Evolutionary conservation across 2,888 invertebrate genomes (phyloP), one percentile per base, ranked within the genome.

Genomic region (Watsonalla cultraria): DNA sequence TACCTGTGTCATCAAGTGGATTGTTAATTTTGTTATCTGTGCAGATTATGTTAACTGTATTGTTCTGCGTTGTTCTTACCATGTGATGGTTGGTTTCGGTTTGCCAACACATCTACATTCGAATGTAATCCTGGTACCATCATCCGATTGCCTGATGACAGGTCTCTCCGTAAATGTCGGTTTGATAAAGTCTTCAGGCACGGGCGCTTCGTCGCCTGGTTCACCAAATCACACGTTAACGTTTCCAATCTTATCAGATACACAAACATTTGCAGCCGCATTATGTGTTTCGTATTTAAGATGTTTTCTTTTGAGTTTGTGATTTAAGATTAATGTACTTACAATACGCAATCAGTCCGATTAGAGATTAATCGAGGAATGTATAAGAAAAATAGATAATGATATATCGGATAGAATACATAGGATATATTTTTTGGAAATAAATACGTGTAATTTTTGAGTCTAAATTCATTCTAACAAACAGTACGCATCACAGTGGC

Each of bases 101-200:
- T 98, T 98, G 82, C 98, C 98, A 84, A 97, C 98, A 89, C 99
- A 96, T 92, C 98, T 94, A 92, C 98, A 99, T 92, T 98, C 98
- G 92, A 99, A 98, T 76, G 96, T 95, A 80, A 99, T 97, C 92
- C 95, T 97, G 86, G 95, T 95, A 79, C 98, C 98, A 92, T 98
- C 98, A 78, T 98, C 97, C 79, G 97, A 96, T 92, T 99, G 99
- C 92, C 97, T 95, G 90, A 99, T 98, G 84, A 97, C 94, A 62
- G 99, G 99, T 91, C 98, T 95, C 94, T 98, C 98, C 81, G 98
- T 98, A 92, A 99, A 99, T 72, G 98, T 97, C 72, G 99, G 99
- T 92, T 97, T 98, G 91, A 97, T 96, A 87, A 95, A 97, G 90
- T 97, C 96, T 78, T 96, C 96, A 76, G 97, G 97, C 84, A 97